These are phyloP conservation scores for Hippocampus comes DNA, from an alignment of 2,113 vertebrate species.

Conservation along the genomic window DNA sequence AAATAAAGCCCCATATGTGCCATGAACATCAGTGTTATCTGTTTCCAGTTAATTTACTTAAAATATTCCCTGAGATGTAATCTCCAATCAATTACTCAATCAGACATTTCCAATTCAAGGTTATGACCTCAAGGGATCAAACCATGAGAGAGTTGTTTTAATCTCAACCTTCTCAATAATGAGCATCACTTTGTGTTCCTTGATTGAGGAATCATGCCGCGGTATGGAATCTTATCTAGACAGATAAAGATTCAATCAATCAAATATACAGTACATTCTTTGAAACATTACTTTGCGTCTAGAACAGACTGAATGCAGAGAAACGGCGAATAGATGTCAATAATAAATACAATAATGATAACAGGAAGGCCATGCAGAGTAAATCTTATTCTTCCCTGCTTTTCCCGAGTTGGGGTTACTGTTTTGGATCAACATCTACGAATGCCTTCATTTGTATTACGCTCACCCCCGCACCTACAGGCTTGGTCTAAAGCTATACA, in stretches of 20 bases:
- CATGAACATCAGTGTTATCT: constrained; percentile 3
- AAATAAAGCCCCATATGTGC: no score
- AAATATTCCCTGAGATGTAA: constrained; percentile 43
- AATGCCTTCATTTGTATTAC: not conserved
- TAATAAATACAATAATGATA: not conserved
- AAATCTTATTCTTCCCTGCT: not conserved
- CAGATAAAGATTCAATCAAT: not conserved
- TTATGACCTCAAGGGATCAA: constrained; percentile 41
- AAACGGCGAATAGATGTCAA: not conserved
- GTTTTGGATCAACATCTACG: not conserved
- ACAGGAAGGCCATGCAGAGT: not conserved
- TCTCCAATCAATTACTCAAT: constrained; percentile 44
- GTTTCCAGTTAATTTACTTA: constrained; percentile 22
- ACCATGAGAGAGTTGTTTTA: constrained; percentile 47
- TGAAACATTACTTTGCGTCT: not conserved
- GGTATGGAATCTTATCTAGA: not conserved
- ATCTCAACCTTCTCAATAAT: constrained; percentile 51
- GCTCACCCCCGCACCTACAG: not conserved
- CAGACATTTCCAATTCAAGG: constrained; percentile 52
- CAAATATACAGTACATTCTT: not conserved
- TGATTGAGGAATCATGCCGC: not conserved
- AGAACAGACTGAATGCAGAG: not conserved
- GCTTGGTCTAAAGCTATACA: not conserved
- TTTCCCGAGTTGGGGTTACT: not conserved
- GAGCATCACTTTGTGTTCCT: constrained; percentile 15